A percentile compares a stretch with the other conserved stretches of the same genome.
Evolutionary conservation across 2,113 vertebrate species (phyloP).

Genomic region (Pantherophis guttatus): DNA sequence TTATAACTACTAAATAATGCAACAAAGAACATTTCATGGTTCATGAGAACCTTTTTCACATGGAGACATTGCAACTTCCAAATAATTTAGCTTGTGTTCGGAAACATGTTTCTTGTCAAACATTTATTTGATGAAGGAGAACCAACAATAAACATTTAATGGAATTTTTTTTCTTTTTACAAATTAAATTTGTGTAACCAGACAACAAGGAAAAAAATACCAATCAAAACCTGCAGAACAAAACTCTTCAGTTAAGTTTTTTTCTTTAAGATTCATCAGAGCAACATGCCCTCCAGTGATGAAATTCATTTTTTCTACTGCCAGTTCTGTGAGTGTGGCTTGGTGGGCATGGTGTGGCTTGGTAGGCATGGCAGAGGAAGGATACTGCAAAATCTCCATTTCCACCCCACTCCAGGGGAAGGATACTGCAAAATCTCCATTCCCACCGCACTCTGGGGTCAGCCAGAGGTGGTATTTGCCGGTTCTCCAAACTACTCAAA

Average conservation of each 20-base stretch:
- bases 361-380: no score
- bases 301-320: no score
- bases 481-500: no score
- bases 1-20: conserved; percentile 73
- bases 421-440: no score
- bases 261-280: not conserved
- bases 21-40: conserved; percentile 70
- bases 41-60: conserved; percentile 56
- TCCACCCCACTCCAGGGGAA: no score
- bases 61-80: conserved; percentile 55
- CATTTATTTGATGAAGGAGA: conserved; percentile 46
- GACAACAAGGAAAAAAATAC: not conserved
- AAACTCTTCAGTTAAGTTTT: not conserved
- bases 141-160: conserved; percentile 39
- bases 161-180: conserved; percentile 1
- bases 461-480: no score
- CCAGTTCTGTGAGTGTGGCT: no score
- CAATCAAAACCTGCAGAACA: not conserved
- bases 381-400: no score
- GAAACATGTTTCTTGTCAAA: conserved; percentile 46
- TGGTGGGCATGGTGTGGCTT: no score
- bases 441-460: no score
- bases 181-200: conserved; percentile 13
- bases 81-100: conserved; percentile 69
- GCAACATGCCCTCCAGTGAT: not conserved